phyloP scores from a whole-genome alignment of 1,140 invertebrate species.

The Drosophila murphyi region DNA sequence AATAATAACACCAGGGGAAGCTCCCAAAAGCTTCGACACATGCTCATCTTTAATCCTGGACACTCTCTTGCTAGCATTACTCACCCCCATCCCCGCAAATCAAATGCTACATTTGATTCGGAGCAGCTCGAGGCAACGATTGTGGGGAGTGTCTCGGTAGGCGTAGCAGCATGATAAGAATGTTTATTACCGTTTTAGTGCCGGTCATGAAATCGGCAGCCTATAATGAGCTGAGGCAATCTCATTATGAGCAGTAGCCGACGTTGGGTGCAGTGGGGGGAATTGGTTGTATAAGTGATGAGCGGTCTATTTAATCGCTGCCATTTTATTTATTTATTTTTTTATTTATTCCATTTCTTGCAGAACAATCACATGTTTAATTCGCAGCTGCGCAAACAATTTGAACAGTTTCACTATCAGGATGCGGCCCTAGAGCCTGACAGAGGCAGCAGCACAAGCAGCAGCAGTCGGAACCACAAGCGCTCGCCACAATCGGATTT shows the following conservation, averaged over 20 bases:
- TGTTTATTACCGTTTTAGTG: conserved; percentile 71
- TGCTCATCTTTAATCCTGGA: not conserved
- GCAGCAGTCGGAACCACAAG: conserved; percentile 25
- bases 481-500: conserved; percentile 56
- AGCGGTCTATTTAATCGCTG: conserved; percentile 50
- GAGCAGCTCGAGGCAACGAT: conserved; percentile 49
- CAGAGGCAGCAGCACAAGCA: conserved; percentile 3
- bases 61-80: not conserved
- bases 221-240: conserved; percentile 54
- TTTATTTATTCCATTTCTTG: conserved; percentile 7
- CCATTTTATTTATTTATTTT: conserved; percentile 48
- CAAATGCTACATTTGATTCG: conserved; percentile 79
- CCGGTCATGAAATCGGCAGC: conserved; percentile 58
- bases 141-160: conserved; percentile 22
- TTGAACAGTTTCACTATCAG: conserved; percentile 60
- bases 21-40: not conserved
- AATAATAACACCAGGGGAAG: no score
- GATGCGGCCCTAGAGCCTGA: conserved; percentile 19
- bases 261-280: not conserved
- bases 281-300: conserved; percentile 30
- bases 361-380: conserved; percentile 90
- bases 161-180: conserved; percentile 45
- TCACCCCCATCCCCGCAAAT: conserved; percentile 4
- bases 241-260: conserved; percentile 48
- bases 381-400: conserved; percentile 77